A percentile compares a stretch with the other conserved stretches of the same genome.
Evolutionary conservation across 2,888 invertebrate species (phyloP).

Genomic region (Drosophila mimica): DNA sequence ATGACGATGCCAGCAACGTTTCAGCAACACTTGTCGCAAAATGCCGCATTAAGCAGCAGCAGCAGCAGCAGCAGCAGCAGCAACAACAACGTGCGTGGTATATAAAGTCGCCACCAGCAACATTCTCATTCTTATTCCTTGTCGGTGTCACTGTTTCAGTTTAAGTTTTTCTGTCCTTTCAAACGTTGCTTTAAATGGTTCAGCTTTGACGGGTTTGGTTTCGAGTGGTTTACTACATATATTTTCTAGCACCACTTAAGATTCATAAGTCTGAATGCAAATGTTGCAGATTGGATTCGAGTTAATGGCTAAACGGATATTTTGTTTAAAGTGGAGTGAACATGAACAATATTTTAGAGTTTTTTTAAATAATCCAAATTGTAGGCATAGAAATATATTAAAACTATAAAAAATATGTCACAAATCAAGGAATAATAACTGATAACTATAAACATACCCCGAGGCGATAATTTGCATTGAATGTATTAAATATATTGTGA

Average conservation of each 20-base stretch:
- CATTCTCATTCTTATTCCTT: conserved; percentile 15
- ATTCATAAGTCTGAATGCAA: conserved; percentile 11
- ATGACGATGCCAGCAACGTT: conserved; percentile 68
- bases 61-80: conserved; percentile 49
- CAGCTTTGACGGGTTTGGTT: conserved; percentile 4
- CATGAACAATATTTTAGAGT: background rate
- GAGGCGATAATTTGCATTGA: background rate
- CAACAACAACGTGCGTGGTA: conserved; percentile 70
- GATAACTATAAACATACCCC: background rate
- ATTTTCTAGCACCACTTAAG: conserved; percentile 3
- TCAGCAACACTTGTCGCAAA: conserved; percentile 78
- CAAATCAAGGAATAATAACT: background rate
- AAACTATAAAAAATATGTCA: background rate
- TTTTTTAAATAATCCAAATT: background rate
- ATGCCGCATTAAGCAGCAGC: conserved; percentile 71
- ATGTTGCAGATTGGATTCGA: background rate
- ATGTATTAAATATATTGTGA: background rate
- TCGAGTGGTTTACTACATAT: conserved; percentile 13
- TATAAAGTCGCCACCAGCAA: conserved; percentile 62
- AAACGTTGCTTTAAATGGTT: conserved; percentile 30
- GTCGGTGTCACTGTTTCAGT: conserved; percentile 20
- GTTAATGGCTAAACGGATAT: background rate
- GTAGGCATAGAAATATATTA: too few relatives aligned
- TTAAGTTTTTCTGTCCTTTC: conserved; percentile 11
- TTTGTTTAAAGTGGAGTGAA: background rate